Conservation (phyloP, 2,797 vertebrate genomes). For the Simalia tracyae region DNA sequence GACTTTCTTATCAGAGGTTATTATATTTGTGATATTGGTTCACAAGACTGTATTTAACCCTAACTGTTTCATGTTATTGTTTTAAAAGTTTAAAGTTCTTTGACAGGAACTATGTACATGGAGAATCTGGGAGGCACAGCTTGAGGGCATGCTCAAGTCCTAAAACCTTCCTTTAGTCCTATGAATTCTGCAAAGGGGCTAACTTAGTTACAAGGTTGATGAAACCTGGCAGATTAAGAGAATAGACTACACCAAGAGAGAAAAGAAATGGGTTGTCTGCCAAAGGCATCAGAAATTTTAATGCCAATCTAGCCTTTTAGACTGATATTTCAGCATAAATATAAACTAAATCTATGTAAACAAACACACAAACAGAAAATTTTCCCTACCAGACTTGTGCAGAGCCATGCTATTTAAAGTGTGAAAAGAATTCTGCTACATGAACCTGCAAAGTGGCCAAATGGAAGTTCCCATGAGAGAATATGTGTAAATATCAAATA, state of each 20-base stretch:
- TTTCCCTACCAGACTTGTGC: background rate
- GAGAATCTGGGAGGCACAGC: too few species aligned
- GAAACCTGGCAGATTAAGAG: background rate
- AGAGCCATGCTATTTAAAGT: constrained; percentile 3
- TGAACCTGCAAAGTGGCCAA: constrained; percentile 45
- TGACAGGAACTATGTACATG: background rate
- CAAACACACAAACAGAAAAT: constrained; percentile 22
- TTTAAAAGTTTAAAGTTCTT: background rate
- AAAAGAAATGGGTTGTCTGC: constrained; percentile 4
- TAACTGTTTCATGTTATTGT: background rate
- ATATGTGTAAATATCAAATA: constrained; percentile 46
- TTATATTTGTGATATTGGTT: too few species aligned
- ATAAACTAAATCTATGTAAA: constrained; percentile 23
- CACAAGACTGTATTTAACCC: background rate
- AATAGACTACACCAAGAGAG: background rate
- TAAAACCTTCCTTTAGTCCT: too few species aligned
- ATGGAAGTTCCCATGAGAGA: constrained; percentile 40
- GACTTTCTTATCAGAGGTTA: too few species aligned
- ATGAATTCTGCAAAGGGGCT: background rate
- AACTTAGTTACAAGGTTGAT: background rate
- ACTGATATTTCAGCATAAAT: constrained; percentile 26
- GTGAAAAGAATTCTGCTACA: constrained; percentile 45
- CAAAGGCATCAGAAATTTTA: background rate
- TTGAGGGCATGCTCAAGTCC: too few species aligned
- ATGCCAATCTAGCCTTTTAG: constrained; percentile 24